These are phyloP conservation scores for Alexandromys fortis DNA, from an alignment of 2,113 vertebrate species.

Conservation along the genomic window DNA sequence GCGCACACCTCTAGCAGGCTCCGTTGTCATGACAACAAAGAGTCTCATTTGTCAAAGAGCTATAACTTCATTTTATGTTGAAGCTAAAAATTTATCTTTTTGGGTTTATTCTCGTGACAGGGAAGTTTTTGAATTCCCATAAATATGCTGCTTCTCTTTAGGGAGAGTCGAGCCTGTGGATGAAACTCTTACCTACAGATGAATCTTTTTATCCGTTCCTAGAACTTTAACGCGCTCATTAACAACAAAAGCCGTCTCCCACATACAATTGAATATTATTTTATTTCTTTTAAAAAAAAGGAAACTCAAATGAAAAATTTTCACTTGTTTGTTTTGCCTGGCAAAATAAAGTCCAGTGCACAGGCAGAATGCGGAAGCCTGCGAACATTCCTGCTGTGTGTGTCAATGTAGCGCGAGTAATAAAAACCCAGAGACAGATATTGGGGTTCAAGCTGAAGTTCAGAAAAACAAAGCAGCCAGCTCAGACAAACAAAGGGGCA, in stretches of 20 bases:
- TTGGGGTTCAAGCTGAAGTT: too few species aligned
- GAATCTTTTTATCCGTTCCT: slow-evolving; percentile 16
- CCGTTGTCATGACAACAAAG: slow-evolving; percentile 66
- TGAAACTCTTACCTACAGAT: neutral
- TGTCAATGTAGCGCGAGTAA: neutral
- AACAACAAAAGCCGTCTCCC: neutral
- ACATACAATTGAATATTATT: slow-evolving; percentile 32
- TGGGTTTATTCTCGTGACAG: slow-evolving; percentile 71
- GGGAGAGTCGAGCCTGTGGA: slow-evolving; percentile 2
- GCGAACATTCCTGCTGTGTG: neutral
- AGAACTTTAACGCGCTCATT: slow-evolving; percentile 4
- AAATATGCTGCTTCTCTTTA: slow-evolving; percentile 40
- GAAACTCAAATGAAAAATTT: neutral
- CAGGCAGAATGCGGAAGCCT: slow-evolving; percentile 16
- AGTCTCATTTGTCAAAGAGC: slow-evolving; percentile 78
- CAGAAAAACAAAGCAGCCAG: too few species aligned
- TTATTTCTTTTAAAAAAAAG: neutral
- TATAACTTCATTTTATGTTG: slow-evolving; percentile 72
- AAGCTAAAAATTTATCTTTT: slow-evolving; percentile 75
- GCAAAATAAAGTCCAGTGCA: slow-evolving; percentile 10
- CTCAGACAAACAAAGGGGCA: too few species aligned
- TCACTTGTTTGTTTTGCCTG: neutral
- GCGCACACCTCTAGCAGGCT: slow-evolving; percentile 37
- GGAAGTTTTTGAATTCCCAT: slow-evolving; percentile 65
- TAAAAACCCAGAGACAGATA: too few species aligned